These are phyloP conservation scores for Peromyscus maniculatus DNA, from an alignment of 2,113 vertebrate genomes.

Conservation along the genomic window DNA sequence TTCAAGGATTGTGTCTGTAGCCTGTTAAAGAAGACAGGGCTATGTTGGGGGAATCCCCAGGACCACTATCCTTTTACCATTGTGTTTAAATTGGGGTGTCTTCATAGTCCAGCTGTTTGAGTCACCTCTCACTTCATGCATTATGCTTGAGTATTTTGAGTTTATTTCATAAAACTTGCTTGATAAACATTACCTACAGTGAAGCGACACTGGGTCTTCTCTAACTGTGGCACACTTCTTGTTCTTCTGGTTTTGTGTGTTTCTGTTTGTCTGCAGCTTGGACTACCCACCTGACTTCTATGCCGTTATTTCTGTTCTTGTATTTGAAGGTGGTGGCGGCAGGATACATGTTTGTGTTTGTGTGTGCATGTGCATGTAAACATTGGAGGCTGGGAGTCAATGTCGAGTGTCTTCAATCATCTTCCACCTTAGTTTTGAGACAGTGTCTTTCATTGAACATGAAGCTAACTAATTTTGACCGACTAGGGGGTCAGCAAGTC, in stretches of 20 bases:
- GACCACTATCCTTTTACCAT: neutral
- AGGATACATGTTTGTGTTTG: neutral
- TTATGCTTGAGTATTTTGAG: neutral
- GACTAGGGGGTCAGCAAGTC: neutral
- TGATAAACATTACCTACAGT: neutral
- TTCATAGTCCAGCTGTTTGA: neutral
- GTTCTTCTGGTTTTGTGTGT: neutral
- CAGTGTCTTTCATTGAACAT: neutral
- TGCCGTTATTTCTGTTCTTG: neutral
- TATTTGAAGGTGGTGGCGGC: neutral
- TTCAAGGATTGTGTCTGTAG: neutral
- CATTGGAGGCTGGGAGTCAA: neutral
- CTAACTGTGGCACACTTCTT: fast-evolving
- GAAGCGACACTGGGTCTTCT: neutral
- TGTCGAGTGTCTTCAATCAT: neutral
- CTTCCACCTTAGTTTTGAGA: neutral
- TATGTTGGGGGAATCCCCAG: neutral
- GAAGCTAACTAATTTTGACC: no score
- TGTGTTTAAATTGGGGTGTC: neutral
- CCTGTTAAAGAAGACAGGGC: neutral
- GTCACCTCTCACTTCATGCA: neutral
- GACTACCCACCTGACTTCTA: neutral
- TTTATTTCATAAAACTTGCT: neutral
- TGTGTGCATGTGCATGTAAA: neutral
- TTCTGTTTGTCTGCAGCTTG: neutral